Conservation (phyloP, 2,888 invertebrate genomes). For the Tanypteryx hageni region DNA sequence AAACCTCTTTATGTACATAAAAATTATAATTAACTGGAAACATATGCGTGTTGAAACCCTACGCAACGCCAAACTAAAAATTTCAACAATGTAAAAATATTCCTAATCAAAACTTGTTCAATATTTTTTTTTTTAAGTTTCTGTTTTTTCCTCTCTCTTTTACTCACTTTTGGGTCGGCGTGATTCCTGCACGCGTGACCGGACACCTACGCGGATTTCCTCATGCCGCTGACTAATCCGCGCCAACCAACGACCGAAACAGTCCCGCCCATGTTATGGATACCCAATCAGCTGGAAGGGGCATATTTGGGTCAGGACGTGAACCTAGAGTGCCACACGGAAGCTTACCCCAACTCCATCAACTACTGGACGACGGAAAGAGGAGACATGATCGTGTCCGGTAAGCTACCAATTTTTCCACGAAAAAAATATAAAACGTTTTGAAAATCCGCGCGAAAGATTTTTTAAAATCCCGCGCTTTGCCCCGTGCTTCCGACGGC, state of each 20-base stretch:
- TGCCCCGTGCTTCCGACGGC: neutral
- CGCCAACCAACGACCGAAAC: conserved; percentile 67
- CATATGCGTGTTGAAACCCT: neutral
- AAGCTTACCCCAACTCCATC: conserved; percentile 94
- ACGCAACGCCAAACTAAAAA: no score
- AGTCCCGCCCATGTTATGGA: conserved; percentile 97
- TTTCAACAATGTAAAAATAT: neutral
- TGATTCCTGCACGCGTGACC: no score
- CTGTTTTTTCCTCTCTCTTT: no score
- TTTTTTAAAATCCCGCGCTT: no score
- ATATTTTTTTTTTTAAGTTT: no score
- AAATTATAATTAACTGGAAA: neutral
- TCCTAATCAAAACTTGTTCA: neutral
- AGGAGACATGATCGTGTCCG: conserved; percentile 95
- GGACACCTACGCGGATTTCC: neutral
- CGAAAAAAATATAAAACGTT: neutral
- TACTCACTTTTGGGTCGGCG: no score
- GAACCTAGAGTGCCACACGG: conserved; percentile 91
- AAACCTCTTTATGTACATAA: no score
- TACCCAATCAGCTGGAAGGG: conserved; percentile 94
- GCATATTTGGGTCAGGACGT: conserved; percentile 93
- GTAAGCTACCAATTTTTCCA: conserved; percentile 76
- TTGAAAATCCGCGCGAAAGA: no score
- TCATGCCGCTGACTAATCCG: neutral
- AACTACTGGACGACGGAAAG: conserved; percentile 96